Evolutionary conservation across 1,140 invertebrate species (phyloP).

Genomic region (Procambarus clarkii): DNA sequence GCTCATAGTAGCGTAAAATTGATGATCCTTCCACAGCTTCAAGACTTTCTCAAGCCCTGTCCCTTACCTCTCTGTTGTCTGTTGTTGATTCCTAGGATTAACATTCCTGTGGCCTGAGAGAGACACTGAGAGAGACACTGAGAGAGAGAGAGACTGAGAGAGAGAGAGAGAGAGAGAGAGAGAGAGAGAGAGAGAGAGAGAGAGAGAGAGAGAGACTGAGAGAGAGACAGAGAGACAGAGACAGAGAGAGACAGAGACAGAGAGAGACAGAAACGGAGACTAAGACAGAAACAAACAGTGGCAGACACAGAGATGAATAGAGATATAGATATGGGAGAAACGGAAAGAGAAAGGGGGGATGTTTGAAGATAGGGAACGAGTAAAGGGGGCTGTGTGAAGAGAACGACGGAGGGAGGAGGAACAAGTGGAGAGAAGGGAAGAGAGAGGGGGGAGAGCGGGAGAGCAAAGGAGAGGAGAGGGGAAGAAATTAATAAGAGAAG

Average conservation of each 20-base stretch:
- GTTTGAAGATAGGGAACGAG: too few relatives aligned
- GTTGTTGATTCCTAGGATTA: too few relatives aligned
- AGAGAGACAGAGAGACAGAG: neutral
- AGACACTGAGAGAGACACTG: slow-evolving; percentile 6
- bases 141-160: slow-evolving; percentile 35
- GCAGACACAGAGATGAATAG: slow-evolving; percentile 23
- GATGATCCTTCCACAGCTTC: too few relatives aligned
- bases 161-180: slow-evolving; percentile 41
- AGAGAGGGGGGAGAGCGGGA: neutral
- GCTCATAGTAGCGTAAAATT: too few relatives aligned
- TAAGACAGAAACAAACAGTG: slow-evolving; percentile 24
- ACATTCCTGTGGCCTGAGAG: neutral
- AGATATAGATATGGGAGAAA: neutral
- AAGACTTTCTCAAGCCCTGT: neutral
- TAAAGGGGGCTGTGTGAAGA: neutral
- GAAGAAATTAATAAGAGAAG: too few relatives aligned
- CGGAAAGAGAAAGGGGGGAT: slow-evolving; percentile 7
- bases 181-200: slow-evolving; percentile 41
- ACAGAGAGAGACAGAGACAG: slow-evolving; percentile 30
- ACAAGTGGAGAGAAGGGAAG: neutral
- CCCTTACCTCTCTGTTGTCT: neutral
- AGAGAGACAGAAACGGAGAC: slow-evolving; percentile 42
- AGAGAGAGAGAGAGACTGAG: slow-evolving; percentile 12
- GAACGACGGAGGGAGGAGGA: too few relatives aligned
- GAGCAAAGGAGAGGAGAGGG: neutral